Percentiles rank a stretch among this genome's conserved stretches.
phyloP scores from a whole-genome alignment of 2,113 vertebrate genomes.

The Tretioscincus oriximinensis region DNA sequence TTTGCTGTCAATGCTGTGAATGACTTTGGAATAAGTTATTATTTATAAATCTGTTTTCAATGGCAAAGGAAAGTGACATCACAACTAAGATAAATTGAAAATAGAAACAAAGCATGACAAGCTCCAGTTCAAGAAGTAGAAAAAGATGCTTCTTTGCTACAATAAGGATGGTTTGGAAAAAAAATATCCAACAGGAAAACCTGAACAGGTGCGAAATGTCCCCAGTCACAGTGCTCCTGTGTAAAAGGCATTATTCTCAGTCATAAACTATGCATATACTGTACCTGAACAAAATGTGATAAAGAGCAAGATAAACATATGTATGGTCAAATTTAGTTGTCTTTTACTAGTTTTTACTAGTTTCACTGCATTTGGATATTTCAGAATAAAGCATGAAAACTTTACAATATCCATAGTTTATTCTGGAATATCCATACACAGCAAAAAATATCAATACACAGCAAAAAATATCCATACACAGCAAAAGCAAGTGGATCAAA shows the following conservation, averaged over 20 bases:
- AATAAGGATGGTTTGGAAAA: neutral
- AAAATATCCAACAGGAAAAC: neutral
- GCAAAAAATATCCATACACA: no score
- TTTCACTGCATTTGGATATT: no score
- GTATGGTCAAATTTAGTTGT: neutral
- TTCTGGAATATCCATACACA: no score
- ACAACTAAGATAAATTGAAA: conserved; percentile 38
- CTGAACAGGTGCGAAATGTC: neutral
- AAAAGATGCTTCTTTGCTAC: neutral
- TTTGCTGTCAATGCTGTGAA: conserved; percentile 19
- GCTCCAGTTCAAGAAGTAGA: neutral
- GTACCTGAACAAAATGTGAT: neutral
- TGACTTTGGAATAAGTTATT: conserved; percentile 25
- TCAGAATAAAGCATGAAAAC: no score
- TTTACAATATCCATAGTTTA: no score
- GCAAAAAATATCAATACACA: no score
- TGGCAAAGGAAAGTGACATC: conserved; percentile 1
- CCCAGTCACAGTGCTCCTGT: neutral
- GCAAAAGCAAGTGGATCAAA: no score
- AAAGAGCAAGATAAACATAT: neutral
- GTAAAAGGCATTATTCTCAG: neutral
- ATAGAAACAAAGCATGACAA: conserved; percentile 3
- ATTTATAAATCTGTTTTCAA: conserved; percentile 43
- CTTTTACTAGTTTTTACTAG: no score
- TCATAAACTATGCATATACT: neutral